phyloP scores from a whole-genome alignment of 1,140 invertebrate genomes.

The Diuraphis noxia region DNA sequence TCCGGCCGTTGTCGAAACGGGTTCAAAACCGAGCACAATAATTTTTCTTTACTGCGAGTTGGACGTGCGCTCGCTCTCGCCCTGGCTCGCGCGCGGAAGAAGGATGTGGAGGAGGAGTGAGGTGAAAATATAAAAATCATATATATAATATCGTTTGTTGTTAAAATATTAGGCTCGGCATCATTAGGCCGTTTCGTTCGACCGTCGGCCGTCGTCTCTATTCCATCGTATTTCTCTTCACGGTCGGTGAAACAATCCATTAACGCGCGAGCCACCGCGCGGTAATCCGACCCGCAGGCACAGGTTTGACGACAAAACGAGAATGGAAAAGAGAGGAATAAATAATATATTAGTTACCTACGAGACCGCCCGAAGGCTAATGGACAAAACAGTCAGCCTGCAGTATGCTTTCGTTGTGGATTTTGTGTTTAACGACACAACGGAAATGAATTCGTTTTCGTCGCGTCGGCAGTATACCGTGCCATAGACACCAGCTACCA shows the following conservation, averaged over 20 bases:
- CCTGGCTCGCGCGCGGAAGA: background rate
- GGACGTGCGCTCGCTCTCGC: background rate
- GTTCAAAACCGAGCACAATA: slow-evolving; percentile 35
- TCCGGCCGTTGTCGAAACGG: slow-evolving; percentile 22
- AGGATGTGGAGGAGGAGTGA: background rate
- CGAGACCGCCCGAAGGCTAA: slow-evolving; percentile 36
- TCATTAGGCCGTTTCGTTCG: slow-evolving; percentile 48
- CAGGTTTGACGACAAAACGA: slow-evolving; percentile 51
- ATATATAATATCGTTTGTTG: slow-evolving; percentile 27
- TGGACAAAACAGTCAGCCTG: slow-evolving; percentile 12
- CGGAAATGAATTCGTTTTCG: slow-evolving; percentile 39
- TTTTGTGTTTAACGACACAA: slow-evolving; percentile 28
- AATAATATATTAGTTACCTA: slow-evolving; percentile 26
- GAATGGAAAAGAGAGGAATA: slow-evolving; percentile 24
- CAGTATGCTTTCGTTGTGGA: background rate
- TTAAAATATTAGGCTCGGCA: slow-evolving; percentile 50
- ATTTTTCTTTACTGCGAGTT: background rate
- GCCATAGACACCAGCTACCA: background rate
- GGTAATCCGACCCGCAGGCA: slow-evolving; percentile 46
- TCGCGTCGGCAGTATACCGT: background rate
- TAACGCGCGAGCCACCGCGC: slow-evolving; percentile 42
- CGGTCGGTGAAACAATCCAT: slow-evolving; percentile 52
- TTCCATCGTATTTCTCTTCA: slow-evolving; percentile 36
- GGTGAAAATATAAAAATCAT: background rate
- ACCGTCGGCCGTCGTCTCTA: background rate